A percentile compares a stretch with the other conserved stretches of the same genome.
phyloP scores from a whole-genome alignment of 2,113 vertebrate species.

The Myiozetetes cayanensis region DNA sequence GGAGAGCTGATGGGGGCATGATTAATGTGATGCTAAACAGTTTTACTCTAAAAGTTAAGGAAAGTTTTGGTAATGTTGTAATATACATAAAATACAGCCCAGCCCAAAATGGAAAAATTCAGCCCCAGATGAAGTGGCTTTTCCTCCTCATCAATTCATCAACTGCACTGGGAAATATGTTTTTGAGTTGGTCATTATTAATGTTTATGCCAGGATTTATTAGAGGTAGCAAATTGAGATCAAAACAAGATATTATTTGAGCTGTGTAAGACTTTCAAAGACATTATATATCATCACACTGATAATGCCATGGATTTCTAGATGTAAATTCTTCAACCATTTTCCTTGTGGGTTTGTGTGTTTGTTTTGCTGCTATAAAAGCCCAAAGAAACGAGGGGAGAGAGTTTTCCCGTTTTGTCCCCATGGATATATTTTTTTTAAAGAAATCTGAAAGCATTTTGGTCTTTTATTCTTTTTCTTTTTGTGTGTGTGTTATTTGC shows the following conservation, averaged over 20 bases:
- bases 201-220: neutral
- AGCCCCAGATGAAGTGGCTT: neutral
- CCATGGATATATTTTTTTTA: neutral
- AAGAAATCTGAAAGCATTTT: slow-evolving; percentile 41
- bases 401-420: slow-evolving; percentile 1
- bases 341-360: neutral
- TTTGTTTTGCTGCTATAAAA: neutral
- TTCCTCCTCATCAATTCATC: neutral
- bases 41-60: neutral
- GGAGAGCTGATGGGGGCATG: neutral
- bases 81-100: neutral
- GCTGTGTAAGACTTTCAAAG: neutral
- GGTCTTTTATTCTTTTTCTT: neutral
- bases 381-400: neutral
- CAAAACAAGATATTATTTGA: neutral
- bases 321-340: neutral
- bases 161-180: neutral
- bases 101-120: neutral
- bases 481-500: slow-evolving; percentile 67
- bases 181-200: neutral
- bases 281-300: neutral
- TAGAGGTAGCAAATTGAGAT: neutral
- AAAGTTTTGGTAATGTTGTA: neutral
- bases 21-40: neutral
- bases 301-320: neutral